Evolutionary conservation across 1,140 invertebrate genomes (phyloP), one percentile per base, ranked within the genome.

Genomic region (Stegodyphus dumicola): DNA sequence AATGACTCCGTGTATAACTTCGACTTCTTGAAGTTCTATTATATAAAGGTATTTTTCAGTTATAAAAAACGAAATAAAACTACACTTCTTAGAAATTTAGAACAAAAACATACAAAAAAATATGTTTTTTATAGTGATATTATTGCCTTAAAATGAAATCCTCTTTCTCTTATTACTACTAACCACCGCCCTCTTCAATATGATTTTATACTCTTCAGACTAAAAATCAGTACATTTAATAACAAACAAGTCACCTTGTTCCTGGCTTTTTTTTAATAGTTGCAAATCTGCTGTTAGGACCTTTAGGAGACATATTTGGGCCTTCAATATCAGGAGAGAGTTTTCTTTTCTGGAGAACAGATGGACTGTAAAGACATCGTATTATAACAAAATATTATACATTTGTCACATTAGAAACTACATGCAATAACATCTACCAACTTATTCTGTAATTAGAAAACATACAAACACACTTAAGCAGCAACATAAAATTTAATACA

Each of bases 1-100:
- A 67, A 67, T 60, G 17, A 67, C 65, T 67, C n/a, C 17, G 17
- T 67, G n/a, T 67, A 67, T 67, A 67, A 67, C 65, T 67, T 67
- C 7, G 15, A 67, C 17, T 15, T n/a, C 11, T 67, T 17, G 17
- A 67, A 18, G 7, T 17, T 67, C 65, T 67, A 67, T 60, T 15
- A 10, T 18, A 67, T 18, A 67, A 67, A 67, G 17, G 17, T 7
- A 13, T 67, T n/a, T 67, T 67, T 67, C 65, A 67, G 65, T n/a
- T 17, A 67, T 15, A 67, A 7, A n/a, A 17, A 67, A 7, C 65
- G n/a, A 67, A 15, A 67, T 67, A n/a, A n/a, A 67, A 67, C 17
- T 67, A 67, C n/a, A n/a, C 9, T 17, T 15, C 6, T 67, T 67
- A 18, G 15, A 10, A 67, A n/a, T 13, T 67, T 17, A n/a, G 9